Evolutionary conservation across 1,140 invertebrate genomes (phyloP).

Genomic region (Chrysoperla carnea): DNA sequence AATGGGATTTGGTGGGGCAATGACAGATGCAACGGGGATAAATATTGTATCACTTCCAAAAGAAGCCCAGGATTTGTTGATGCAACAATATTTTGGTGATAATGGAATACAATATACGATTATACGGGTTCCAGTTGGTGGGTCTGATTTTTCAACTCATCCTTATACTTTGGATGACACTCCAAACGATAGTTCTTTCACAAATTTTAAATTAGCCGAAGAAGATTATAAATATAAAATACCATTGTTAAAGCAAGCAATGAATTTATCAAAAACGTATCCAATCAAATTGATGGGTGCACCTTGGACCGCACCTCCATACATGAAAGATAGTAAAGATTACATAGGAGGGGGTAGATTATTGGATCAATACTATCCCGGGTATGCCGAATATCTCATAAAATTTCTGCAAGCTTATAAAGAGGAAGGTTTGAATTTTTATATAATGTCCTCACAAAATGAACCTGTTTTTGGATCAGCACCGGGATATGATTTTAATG

Average conservation of each 20-base stretch:
- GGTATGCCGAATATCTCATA: constrained; percentile 39
- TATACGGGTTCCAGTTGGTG: constrained; percentile 62
- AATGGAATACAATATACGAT: constrained; percentile 60
- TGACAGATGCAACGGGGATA: constrained; percentile 67
- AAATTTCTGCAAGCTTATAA: constrained; percentile 22
- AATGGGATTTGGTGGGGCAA: constrained; percentile 71
- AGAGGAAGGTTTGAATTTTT: constrained; percentile 16
- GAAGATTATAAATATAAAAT: constrained; percentile 26
- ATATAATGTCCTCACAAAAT: constrained; percentile 22
- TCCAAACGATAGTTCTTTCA: constrained; percentile 14
- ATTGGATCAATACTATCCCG: constrained; percentile 22
- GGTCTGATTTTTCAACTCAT: constrained; percentile 58
- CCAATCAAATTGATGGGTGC: constrained; percentile 39
- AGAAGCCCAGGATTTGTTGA: constrained; percentile 33
- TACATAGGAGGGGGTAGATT: constrained; percentile 38
- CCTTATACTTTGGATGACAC: constrained; percentile 51
- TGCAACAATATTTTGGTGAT: constrained; percentile 32
- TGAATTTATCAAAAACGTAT: constrained; percentile 15
- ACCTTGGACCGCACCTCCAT: constrained; percentile 73
- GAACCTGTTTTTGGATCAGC: constrained; percentile 18
- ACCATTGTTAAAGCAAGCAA: constrained; percentile 38
- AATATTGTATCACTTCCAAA: constrained; percentile 43
- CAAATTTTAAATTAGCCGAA: constrained; percentile 18
- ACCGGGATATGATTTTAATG: constrained; percentile 4
- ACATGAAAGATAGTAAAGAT: constrained; percentile 79